Conservation (phyloP, 2,797 vertebrate species). For the Podarcis lilfordi region DNA sequence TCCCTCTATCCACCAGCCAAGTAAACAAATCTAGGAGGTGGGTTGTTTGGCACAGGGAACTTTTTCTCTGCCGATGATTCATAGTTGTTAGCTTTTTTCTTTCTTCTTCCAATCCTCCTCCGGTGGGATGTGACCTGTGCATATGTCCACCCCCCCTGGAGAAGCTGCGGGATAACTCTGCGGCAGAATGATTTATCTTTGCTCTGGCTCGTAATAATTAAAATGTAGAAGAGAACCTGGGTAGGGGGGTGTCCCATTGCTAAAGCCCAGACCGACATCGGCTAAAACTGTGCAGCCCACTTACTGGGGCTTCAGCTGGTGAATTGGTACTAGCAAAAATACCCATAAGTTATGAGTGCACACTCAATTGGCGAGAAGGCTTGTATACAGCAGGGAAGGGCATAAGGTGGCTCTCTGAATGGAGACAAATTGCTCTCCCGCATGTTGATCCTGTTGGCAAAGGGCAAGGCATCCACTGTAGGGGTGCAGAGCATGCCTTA, state of each 20-base stretch:
- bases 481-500: no score
- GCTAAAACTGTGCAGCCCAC: slow-evolving; percentile 2
- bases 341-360: neutral
- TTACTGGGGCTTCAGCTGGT: neutral
- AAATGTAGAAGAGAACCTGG: slow-evolving; percentile 41
- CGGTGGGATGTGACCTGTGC: neutral
- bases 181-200: slow-evolving; percentile 16
- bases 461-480: neutral
- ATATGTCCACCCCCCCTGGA: slow-evolving; percentile 1
- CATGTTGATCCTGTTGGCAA: neutral
- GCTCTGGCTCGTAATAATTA: slow-evolving; percentile 33
- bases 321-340: neutral
- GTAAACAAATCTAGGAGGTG: slow-evolving; percentile 6
- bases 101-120: neutral
- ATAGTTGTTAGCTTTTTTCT: neutral
- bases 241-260: neutral
- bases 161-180: slow-evolving; percentile 14
- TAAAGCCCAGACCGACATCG: slow-evolving; percentile 26
- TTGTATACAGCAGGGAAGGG: neutral
- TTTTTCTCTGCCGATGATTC: neutral
- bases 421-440: neutral
- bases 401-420: neutral
- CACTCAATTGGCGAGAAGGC: neutral
- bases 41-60: neutral
- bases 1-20: neutral